Evolutionary conservation across 2,888 invertebrate species (phyloP).

Genomic region (Sicus ferrugineus): DNA sequence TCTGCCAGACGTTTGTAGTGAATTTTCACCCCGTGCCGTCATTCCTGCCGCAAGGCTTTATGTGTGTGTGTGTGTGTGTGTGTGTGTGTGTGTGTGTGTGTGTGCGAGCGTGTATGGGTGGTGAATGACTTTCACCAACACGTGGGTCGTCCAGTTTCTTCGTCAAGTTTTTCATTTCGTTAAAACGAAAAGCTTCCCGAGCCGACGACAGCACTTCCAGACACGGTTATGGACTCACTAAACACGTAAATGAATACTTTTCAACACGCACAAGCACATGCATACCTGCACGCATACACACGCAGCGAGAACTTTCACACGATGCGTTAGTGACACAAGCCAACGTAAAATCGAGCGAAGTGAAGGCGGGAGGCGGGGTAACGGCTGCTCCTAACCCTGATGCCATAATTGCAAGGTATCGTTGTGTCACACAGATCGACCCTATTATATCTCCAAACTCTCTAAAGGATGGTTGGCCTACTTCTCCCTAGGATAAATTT

Average conservation of each 20-base stretch:
- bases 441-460: no score
- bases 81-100: constrained; percentile 30
- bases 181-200: constrained; percentile 18
- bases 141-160: constrained; percentile 39
- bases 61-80: no score
- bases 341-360: no score
- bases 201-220: constrained; percentile 25
- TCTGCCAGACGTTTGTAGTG: constrained; percentile 19
- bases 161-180: constrained; percentile 35
- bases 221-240: not conserved
- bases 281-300: not conserved
- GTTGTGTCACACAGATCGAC: no score
- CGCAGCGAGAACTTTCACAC: not conserved
- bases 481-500: no score
- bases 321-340: no score
- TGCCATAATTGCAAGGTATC: no score
- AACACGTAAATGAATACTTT: not conserved
- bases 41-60: constrained; percentile 30
- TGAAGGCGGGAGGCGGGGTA: no score
- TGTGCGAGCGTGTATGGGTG: constrained; percentile 21
- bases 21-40: constrained; percentile 29
- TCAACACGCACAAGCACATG: not conserved
- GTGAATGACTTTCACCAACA: constrained; percentile 33
- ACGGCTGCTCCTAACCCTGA: no score
- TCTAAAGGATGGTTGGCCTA: no score